Percentiles rank a stretch among this genome's conserved stretches.
These are phyloP conservation scores for Chelonoidis abingdonii DNA, from an alignment of 2,113 vertebrate species.

Conservation along the genomic window DNA sequence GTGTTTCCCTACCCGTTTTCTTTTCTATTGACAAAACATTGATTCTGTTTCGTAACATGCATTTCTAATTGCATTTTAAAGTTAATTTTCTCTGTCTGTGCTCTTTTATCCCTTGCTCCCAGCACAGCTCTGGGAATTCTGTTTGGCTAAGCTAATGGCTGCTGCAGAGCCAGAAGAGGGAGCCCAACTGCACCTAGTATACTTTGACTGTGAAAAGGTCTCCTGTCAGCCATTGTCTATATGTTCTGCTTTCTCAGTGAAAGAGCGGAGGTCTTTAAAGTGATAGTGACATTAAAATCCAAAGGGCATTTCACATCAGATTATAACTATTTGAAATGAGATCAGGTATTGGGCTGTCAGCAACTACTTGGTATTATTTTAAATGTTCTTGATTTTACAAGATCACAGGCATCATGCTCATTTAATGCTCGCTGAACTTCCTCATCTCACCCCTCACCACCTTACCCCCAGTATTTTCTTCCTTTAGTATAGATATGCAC, in stretches of 20 bases:
- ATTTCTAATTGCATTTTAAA: not conserved
- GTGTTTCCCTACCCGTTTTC: not conserved
- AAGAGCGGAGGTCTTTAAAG: accelerated
- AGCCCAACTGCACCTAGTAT: accelerated
- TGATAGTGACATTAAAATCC: slow-evolving; percentile 19
- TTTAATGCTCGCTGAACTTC: not conserved
- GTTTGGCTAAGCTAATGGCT: not conserved
- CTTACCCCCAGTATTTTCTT: not conserved
- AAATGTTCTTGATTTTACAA: slow-evolving; percentile 44
- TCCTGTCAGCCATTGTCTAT: not conserved
- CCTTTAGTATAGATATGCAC: not conserved
- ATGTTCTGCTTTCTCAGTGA: accelerated
- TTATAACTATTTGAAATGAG: slow-evolving; percentile 39
- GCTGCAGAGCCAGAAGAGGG: accelerated
- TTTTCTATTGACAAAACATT: accelerated
- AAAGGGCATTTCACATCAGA: slow-evolving; percentile 25
- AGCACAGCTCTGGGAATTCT: not conserved
- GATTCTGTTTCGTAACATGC: not conserved
- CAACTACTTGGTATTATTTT: slow-evolving; percentile 18
- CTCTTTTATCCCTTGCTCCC: not conserved
- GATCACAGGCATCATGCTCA: slow-evolving; percentile 42
- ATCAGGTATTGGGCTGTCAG: slow-evolving; percentile 40
- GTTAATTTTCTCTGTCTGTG: not conserved
- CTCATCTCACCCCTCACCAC: no score
- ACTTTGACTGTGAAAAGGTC: not conserved